Conservation (phyloP, 1,140 invertebrate species). For the Bombus confusus region DNA sequence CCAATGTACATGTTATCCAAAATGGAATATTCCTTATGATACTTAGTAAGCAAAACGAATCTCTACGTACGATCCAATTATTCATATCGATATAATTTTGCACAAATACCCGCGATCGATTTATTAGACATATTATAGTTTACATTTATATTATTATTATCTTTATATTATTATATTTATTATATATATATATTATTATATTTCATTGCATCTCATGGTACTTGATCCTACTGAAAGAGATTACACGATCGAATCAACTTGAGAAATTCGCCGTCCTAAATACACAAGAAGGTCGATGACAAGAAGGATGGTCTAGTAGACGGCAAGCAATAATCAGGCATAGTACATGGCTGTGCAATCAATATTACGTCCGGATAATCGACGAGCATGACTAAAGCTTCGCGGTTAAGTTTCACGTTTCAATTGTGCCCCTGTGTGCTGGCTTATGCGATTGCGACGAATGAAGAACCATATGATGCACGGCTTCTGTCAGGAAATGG, state of each 20-base stretch:
- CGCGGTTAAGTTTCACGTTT: constrained; percentile 73
- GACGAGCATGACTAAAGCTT: constrained; percentile 74
- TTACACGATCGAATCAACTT: not conserved
- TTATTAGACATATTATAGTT: too few species aligned
- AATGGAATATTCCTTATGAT: too few species aligned
- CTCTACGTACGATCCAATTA: too few species aligned
- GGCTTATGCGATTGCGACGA: constrained; percentile 43
- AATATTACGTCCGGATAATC: constrained; percentile 71
- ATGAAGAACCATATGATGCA: constrained; percentile 72
- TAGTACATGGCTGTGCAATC: constrained; percentile 59
- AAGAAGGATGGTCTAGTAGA: constrained; percentile 26
- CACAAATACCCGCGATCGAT: too few species aligned
- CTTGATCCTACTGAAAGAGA: not conserved
- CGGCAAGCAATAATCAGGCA: constrained; percentile 29
- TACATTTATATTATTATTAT: too few species aligned
- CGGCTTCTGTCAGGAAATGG: constrained; percentile 78
- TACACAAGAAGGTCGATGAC: constrained; percentile 1
- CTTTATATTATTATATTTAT: too few species aligned
- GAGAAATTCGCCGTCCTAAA: constrained; percentile 1
- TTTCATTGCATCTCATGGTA: too few species aligned
- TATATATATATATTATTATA: too few species aligned
- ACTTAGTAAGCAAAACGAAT: too few species aligned
- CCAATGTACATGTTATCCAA: too few species aligned
- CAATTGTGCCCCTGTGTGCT: constrained; percentile 54
- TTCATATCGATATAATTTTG: too few species aligned